phyloP scores from a whole-genome alignment of 2,888 invertebrate genomes.

The Phoenoteleia sp. region DNA sequence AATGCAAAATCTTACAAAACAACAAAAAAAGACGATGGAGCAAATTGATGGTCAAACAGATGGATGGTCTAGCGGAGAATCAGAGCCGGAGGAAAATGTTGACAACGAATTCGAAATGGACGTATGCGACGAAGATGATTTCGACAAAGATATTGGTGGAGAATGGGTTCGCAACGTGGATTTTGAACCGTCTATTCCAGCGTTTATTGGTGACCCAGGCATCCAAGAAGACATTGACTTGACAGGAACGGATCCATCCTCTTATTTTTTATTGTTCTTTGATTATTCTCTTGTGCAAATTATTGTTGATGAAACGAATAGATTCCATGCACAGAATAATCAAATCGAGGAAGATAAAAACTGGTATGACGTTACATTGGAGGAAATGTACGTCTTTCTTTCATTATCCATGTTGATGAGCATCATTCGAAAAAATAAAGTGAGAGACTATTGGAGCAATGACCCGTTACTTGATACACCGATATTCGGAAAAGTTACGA shows the following conservation, averaged over 20 bases:
- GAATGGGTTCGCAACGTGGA: slow-evolving; percentile 11
- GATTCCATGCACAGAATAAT: not conserved
- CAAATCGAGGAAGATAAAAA: not conserved
- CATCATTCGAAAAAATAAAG: not conserved
- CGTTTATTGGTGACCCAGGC: slow-evolving; percentile 19
- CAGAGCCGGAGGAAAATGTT: slow-evolving; percentile 16
- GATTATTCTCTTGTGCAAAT: too few species aligned
- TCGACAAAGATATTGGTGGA: not conserved
- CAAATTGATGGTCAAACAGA: slow-evolving; percentile 8
- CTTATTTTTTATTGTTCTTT: slow-evolving; percentile 24
- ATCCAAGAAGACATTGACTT: slow-evolving; percentile 9
- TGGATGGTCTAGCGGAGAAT: slow-evolving; percentile 24
- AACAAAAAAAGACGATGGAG: slow-evolving; percentile 14
- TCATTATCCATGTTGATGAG: slow-evolving; percentile 22
- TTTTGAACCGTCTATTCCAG: slow-evolving; percentile 9
- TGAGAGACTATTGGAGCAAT: slow-evolving; percentile 45
- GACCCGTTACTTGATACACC: slow-evolving; percentile 26
- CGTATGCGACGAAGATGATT: not conserved
- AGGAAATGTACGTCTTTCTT: slow-evolving; percentile 9
- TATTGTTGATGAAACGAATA: slow-evolving; percentile 24
- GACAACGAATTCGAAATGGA: not conserved
- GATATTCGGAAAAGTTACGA: slow-evolving; percentile 53
- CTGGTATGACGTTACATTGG: slow-evolving; percentile 18
- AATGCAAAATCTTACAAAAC: slow-evolving; percentile 13
- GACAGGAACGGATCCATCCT: slow-evolving; percentile 1